Evolutionary conservation across 1,140 invertebrate genomes (phyloP).

Genomic region (Elymnias hypermnestra): DNA sequence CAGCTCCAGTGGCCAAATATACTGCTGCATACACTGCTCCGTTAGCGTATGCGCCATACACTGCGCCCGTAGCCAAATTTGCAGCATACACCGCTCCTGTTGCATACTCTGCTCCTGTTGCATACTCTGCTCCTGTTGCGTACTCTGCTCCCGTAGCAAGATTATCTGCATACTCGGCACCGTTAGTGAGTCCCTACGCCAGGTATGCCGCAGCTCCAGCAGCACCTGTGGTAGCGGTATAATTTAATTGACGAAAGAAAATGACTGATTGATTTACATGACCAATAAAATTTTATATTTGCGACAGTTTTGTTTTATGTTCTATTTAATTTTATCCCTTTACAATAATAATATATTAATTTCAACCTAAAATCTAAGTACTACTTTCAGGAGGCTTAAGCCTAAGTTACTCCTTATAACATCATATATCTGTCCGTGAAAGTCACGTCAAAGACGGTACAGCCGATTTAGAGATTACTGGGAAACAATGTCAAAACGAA

Average conservation of each 20-base stretch:
- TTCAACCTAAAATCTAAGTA: no score
- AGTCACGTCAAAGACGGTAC: no score
- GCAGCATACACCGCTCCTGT: conserved; percentile 18
- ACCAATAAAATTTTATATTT: conserved; percentile 35
- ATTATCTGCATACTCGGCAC: conserved; percentile 23
- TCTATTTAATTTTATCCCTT: background rate
- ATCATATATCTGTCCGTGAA: no score
- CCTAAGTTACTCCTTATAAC: no score
- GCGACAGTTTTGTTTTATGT: conserved; percentile 6
- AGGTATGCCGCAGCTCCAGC: no score
- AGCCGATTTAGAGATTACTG: no score
- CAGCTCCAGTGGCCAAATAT: conserved; percentile 9
- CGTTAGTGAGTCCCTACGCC: conserved; percentile 22
- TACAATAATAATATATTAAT: no score
- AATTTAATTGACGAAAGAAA: conserved; percentile 17
- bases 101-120: conserved; percentile 19
- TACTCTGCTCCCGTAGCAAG: conserved; percentile 24
- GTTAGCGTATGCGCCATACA: no score
- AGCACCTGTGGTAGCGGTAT: conserved; percentile 44
- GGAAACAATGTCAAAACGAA: no score
- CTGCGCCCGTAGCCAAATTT: conserved; percentile 22
- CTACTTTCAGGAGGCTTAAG: no score
- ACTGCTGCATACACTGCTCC: conserved; percentile 11
- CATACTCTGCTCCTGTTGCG: conserved; percentile 21
- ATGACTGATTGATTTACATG: conserved; percentile 27